Evolutionary conservation across 2,113 vertebrate genomes (phyloP), one percentile per base, ranked within the genome.

Genomic region (Hypanus sabinus): DNA sequence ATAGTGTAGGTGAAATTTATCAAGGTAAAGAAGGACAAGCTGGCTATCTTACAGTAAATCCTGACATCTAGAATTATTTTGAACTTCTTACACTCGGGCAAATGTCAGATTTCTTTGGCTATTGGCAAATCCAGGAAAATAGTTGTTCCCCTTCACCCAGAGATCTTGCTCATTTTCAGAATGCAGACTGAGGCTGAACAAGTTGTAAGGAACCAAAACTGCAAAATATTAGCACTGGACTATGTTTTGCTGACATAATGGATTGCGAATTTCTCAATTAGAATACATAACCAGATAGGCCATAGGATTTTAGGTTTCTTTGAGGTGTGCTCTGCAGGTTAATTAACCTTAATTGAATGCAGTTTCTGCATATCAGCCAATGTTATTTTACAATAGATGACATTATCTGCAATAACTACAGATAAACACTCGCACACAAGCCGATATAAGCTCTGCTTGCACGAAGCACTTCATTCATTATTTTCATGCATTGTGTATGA

Each of bases 1-100:
- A 46, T 46, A 46, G 46, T 46, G 81, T 55, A 85, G 57, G 38
- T 85, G 46, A 57, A 85, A 5, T 12, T 90, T 90, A 90, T 90
- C 87, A 90, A 46, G 46, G 46, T 46, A 46, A 90, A 90, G 87
- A 90, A 90, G 87, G 62, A 65, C 87, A 68, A 7, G 14, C n/a
- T 30, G 33, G 87, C 65, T 62, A 68, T 3, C 87, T 68, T 33
- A n/a, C 6, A 36, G 62, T 91, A 91, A 91, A 68, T 91, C 60
- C 87, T 91, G 87, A 68, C 87, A 33, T 6, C 33, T 18, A 68
- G 62, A 2, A 22, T n/a, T 65, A 33, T 33, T n/a, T 65, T 16
- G 36, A 20, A 90, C 30, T n/a, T 33, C 62, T 65, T 65, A 33
- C 36, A 33, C 68, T 68, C 62, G 36, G 87, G 18, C 87, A 91